Percentiles rank a stretch among this genome's conserved stretches.
Conservation (phyloP, 1,140 invertebrate species). For the Nymphalis io region DNA sequence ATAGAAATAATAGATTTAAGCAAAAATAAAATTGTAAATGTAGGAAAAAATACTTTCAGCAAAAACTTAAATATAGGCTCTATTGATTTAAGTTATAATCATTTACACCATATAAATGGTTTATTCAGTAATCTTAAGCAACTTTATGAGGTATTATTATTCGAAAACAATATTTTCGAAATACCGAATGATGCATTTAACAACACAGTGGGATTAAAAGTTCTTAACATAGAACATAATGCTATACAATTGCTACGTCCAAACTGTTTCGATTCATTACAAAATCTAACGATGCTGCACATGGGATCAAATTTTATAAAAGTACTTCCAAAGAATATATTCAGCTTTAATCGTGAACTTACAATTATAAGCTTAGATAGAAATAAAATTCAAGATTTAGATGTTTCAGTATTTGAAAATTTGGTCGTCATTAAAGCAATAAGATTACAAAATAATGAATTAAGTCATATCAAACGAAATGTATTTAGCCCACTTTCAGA, state of each 20-base stretch:
- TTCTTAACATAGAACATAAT: slow-evolving; percentile 94
- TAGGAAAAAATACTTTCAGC: slow-evolving; percentile 87
- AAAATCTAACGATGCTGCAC: slow-evolving; percentile 90
- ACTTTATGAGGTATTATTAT: slow-evolving; percentile 90
- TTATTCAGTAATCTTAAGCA: slow-evolving; percentile 90
- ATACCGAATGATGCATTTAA: slow-evolving; percentile 90
- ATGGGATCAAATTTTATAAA: slow-evolving; percentile 93
- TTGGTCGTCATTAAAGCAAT: slow-evolving; percentile 89
- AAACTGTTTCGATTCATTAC: slow-evolving; percentile 86
- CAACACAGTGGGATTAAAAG: slow-evolving; percentile 87
- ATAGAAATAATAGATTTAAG: slow-evolving; percentile 93
- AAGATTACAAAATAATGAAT: slow-evolving; percentile 92
- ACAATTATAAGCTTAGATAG: slow-evolving; percentile 94
- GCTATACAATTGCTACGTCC: slow-evolving; percentile 89
- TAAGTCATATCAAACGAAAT: slow-evolving; percentile 87
- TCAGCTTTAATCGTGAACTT: slow-evolving; percentile 87
- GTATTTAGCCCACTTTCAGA: slow-evolving; percentile 90
- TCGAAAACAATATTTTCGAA: slow-evolving; percentile 94
- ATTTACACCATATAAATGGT: slow-evolving; percentile 91
- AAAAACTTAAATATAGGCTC: slow-evolving; percentile 88
- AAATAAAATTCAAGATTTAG: slow-evolving; percentile 91
- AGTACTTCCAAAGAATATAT: slow-evolving; percentile 86
- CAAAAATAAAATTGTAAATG: slow-evolving; percentile 90
- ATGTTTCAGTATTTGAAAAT: slow-evolving; percentile 89
- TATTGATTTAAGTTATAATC: slow-evolving; percentile 93